Evolutionary conservation across 2,797 vertebrate genomes (phyloP).

Genomic region (Kryptopterus vitreolus): DNA sequence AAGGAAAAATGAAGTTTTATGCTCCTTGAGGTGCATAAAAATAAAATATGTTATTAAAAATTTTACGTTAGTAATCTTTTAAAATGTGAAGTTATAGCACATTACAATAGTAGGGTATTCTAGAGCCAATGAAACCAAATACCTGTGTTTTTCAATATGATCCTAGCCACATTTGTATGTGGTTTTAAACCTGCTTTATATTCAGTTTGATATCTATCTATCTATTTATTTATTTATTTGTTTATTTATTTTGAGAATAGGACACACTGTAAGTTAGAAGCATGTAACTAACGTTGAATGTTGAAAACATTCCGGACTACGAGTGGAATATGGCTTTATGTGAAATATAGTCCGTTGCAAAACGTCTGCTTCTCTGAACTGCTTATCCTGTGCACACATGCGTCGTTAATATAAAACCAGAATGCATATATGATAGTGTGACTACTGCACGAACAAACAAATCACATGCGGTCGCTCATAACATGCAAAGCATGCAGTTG

Average conservation of each 20-base stretch:
- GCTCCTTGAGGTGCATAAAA: no score
- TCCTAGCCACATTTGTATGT: background rate
- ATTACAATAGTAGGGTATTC: no score
- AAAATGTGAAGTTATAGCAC: no score
- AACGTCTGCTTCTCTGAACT: constrained; percentile 1
- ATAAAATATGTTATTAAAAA: no score
- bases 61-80: no score
- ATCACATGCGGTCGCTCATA: background rate
- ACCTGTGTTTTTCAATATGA: no score
- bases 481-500: background rate
- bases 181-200: background rate
- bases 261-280: no score
- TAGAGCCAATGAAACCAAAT: background rate
- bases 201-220: background rate
- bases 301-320: background rate
- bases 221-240: background rate
- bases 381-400: background rate
- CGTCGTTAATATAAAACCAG: background rate
- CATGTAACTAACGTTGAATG: background rate
- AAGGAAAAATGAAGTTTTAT: no score
- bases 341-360: background rate
- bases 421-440: background rate
- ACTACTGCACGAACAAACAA: background rate
- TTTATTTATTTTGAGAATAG: background rate
- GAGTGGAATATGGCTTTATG: background rate